These are phyloP conservation scores for Crocallis elinguaria DNA, from an alignment of 2,888 invertebrate genomes.

Conservation along the genomic window DNA sequence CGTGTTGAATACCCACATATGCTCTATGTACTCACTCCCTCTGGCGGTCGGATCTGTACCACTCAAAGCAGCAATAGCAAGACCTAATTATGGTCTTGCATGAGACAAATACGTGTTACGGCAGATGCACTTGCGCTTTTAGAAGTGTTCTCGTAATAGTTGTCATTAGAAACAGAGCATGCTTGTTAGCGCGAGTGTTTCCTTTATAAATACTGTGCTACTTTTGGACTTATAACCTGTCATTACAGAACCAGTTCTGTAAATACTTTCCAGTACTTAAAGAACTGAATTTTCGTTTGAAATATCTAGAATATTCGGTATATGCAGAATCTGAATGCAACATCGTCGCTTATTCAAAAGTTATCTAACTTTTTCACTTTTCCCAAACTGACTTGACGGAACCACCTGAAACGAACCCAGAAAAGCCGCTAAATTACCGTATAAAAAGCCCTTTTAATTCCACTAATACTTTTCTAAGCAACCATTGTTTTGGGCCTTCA, in stretches of 20 bases:
- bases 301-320: neutral
- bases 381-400: neutral
- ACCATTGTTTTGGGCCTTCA: neutral
- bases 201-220: constrained; percentile 7
- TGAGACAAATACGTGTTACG: constrained; percentile 52
- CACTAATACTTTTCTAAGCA: neutral
- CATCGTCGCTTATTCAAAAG: neutral
- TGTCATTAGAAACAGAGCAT: constrained; percentile 21
- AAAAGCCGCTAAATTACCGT: neutral
- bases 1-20: constrained; percentile 60
- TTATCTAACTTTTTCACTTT: neutral
- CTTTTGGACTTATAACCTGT: constrained; percentile 1
- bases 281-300: neutral
- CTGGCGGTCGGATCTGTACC: constrained; percentile 58
- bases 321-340: neutral
- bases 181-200: constrained; percentile 10
- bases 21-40: constrained; percentile 49
- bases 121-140: constrained; percentile 50
- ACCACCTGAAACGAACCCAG: neutral
- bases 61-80: constrained; percentile 49
- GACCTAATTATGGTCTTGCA: constrained; percentile 68
- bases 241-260: too few relatives aligned
- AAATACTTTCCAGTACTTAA: neutral
- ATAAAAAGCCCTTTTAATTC: neutral
- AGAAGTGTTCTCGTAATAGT: constrained; percentile 28